Percentiles rank a stretch among this genome's conserved stretches.
Evolutionary conservation across 1,140 invertebrate species (phyloP).

Genomic region (Batillaria attramentaria): DNA sequence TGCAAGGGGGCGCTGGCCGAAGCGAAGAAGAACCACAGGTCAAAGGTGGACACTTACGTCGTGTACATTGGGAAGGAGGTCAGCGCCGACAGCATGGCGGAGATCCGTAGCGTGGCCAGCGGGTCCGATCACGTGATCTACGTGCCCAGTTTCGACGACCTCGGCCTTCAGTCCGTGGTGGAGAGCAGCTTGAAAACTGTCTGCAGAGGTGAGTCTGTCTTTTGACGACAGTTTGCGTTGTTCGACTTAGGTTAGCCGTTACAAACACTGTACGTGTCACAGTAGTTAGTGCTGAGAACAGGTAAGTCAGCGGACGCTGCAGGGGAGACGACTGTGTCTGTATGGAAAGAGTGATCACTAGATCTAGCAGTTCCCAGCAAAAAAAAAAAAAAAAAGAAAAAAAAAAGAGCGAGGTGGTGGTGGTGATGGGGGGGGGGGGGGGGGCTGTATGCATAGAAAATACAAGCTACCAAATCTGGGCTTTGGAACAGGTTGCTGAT

Average conservation of each 20-base stretch:
- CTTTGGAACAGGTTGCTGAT: not conserved
- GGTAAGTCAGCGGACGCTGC: too few species aligned
- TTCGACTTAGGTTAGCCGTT: not conserved
- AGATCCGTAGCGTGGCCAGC: not conserved
- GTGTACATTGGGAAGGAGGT: conserved; percentile 20
- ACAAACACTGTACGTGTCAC: not conserved
- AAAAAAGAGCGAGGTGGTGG: too few species aligned
- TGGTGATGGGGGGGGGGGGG: too few species aligned
- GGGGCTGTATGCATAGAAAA: too few species aligned
- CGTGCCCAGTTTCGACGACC: conserved; percentile 12
- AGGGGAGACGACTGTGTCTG: too few species aligned
- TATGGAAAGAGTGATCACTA: too few species aligned
- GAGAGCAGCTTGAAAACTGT: not conserved
- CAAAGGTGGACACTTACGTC: conserved; percentile 41
- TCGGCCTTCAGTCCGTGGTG: not conserved
- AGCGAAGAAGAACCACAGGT: conserved; percentile 18
- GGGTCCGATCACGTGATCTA: conserved; percentile 19
- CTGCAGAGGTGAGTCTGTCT: conserved; percentile 16
- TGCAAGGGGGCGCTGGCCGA: not conserved
- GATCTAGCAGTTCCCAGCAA: not conserved
- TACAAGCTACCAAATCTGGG: not conserved
- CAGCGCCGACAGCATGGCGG: not conserved
- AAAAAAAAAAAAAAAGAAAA: too few species aligned
- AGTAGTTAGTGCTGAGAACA: not conserved
- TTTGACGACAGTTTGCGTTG: not conserved